Conservation (phyloP, 2,797 vertebrate species). For the Nannoperca obscura region DNA sequence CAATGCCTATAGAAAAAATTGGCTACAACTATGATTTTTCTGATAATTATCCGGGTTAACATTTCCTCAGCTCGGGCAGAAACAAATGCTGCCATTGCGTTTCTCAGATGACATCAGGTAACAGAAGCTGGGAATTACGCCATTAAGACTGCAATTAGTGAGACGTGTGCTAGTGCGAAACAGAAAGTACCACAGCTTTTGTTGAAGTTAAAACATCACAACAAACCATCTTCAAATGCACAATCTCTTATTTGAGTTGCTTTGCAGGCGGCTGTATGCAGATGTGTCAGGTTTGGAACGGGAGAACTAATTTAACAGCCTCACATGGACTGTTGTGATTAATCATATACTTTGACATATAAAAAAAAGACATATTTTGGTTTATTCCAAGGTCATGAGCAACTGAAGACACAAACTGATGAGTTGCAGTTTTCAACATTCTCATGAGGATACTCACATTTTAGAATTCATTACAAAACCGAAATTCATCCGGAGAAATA, state of each 20-base stretch:
- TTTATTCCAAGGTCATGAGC: neutral
- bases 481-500: neutral
- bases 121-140: conserved; percentile 1
- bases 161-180: neutral
- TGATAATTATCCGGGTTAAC: conserved; percentile 25
- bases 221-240: neutral
- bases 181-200: neutral
- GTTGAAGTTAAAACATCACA: neutral
- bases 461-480: neutral
- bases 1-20: neutral
- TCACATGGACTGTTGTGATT: neutral
- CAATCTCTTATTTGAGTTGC: neutral
- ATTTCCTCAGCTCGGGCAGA: conserved; percentile 9
- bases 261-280: neutral
- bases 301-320: neutral
- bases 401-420: neutral
- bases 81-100: conserved; percentile 25
- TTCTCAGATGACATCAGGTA: conserved; percentile 18
- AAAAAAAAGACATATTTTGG: neutral
- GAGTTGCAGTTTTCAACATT: neutral
- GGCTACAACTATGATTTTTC: neutral
- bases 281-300: neutral
- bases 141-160: neutral
- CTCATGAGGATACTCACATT: neutral
- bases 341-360: neutral